Evolutionary conservation across 2,888 invertebrate species (phyloP).

Genomic region (Pammene fasciana): DNA sequence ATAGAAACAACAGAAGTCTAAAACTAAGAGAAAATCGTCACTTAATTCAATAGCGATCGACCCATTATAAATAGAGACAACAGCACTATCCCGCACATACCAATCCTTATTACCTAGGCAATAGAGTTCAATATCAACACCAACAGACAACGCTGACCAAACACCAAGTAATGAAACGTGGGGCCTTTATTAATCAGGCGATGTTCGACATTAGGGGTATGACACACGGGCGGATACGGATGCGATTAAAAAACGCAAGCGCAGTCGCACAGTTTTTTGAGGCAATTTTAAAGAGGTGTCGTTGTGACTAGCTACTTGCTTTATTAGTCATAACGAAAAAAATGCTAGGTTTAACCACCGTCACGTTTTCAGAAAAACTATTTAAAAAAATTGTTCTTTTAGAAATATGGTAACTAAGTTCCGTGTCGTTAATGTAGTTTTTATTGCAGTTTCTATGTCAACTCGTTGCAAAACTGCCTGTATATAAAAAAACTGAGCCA

Average conservation of each 20-base stretch:
- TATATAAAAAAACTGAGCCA: too few relatives aligned
- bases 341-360: too few relatives aligned
- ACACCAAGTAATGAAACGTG: conserved; percentile 65
- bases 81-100: not conserved
- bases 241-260: not conserved
- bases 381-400: too few relatives aligned
- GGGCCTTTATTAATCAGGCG: conserved; percentile 57
- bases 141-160: conserved; percentile 57
- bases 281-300: too few relatives aligned
- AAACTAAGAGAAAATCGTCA: not conserved
- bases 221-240: conserved; percentile 44
- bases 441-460: too few relatives aligned
- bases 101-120: not conserved
- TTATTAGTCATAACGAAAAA: too few relatives aligned
- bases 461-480: too few relatives aligned
- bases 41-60: conserved; percentile 14
- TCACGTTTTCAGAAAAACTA: too few relatives aligned
- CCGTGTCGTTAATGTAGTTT: too few relatives aligned
- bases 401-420: too few relatives aligned
- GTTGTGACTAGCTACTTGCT: too few relatives aligned
- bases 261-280: not conserved
- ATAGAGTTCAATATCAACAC: not conserved
- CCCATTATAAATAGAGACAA: not conserved
- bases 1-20: not conserved
- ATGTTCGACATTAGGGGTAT: conserved; percentile 49